Base-by-base conservation (phyloP, 2,797 vertebrate species). In the Micropoecilia bifurca region DNA sequence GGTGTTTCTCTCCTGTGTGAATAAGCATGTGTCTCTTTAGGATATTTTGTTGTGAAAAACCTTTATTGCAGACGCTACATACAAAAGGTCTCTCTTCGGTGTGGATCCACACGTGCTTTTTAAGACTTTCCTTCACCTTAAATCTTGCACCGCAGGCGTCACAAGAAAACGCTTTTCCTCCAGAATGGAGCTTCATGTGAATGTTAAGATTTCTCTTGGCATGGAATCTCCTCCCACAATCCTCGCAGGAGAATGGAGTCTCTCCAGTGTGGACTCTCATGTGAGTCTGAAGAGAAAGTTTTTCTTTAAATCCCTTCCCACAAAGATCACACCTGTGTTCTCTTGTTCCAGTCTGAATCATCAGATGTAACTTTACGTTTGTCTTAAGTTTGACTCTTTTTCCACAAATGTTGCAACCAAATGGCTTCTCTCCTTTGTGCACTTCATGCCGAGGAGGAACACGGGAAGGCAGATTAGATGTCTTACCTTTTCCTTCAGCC, bases 391-490 rank as follows among this genome's bases (percentile, higher is more conserved):
- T 81, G 33, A 77, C 77, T 30, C 30, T 57, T 74, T 46, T 47
- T 25, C 48, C 73, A 30, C 73, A 80, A 33, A 74, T 41, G 1
- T 48, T 73, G 43, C 78, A 80, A 12, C 39, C 12, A 28, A 75
- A 69, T 10, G 76, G 76, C 1, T 78, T 78, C 43, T 80, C 79
- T 72, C 63, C 73, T 22, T 73, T 71, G 73, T 71, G 73, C n/a
- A 66, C 61, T 39, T 25, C 25, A 41, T 39, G 36, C 20, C 25
- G 36, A 45, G 68, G 41, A 25, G 66, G 8, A 6, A 69, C 22
- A 25, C 39, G 45, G 66, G 22, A 69, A 45, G 68, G 7, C 68
- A 43, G 39, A 45, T 43, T 45, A 3, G 39, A 2, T 45, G 41
- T n/a, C 22, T 28, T 71, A 14, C 22, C 12, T 45, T 12, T 45